phyloP scores from a whole-genome alignment of 2,113 vertebrate species.

The Caretta caretta region DNA sequence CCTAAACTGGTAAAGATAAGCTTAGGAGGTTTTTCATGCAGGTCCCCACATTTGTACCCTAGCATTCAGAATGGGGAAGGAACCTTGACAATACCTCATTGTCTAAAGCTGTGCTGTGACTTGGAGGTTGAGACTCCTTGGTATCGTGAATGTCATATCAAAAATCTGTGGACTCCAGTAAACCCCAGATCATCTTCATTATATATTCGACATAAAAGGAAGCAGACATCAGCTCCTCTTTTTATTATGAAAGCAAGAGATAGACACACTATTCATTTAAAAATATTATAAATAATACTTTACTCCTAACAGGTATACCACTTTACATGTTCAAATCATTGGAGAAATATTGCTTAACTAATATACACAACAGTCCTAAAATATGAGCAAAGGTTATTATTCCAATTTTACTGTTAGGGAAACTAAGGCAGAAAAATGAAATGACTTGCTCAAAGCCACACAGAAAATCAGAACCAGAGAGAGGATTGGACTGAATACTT shows the following conservation, averaged over 20 bases:
- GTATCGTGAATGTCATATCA: not conserved
- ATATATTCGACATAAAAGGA: not conserved
- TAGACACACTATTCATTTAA: not conserved
- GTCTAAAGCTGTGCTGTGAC: not conserved
- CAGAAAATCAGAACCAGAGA: not conserved
- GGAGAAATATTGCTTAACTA: not conserved
- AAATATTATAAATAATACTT: not conserved
- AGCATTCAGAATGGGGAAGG: too few species aligned
- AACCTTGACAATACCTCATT: not conserved
- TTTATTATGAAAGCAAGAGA: not conserved
- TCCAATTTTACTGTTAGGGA: not conserved
- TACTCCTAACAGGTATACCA: not conserved
- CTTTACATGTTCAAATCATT: not conserved
- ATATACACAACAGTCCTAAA: not conserved
- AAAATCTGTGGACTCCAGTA: not conserved
- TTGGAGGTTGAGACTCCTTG: not conserved
- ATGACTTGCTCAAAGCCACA: not conserved
- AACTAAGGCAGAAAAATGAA: not conserved
- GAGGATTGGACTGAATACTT: not conserved
- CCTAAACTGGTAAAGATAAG: too few species aligned
- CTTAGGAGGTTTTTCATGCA: too few species aligned
- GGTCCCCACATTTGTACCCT: too few species aligned
- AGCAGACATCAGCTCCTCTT: not conserved
- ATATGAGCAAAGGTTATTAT: not conserved
- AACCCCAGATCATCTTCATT: accelerated